phyloP scores from a whole-genome alignment of 2,888 invertebrate species.

The Pteria penguin region DNA sequence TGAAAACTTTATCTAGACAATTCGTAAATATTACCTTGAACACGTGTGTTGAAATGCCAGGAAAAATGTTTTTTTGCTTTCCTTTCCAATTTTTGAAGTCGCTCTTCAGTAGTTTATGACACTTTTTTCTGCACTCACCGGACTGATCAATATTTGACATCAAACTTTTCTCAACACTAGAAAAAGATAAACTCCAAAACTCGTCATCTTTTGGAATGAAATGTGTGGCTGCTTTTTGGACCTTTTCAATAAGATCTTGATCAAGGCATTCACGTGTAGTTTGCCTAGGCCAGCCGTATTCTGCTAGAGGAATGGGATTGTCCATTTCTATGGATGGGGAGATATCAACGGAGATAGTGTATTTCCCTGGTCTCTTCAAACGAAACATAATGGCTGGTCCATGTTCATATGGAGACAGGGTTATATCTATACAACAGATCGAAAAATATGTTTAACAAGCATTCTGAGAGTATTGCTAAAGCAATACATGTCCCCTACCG shows the following conservation, averaged over 20 bases:
- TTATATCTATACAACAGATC: too few relatives aligned
- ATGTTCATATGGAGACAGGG: background rate
- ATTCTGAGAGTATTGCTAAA: too few relatives aligned
- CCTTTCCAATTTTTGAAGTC: background rate
- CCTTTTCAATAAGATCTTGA: background rate
- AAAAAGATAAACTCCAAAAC: conserved; percentile 29
- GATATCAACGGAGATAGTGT: background rate
- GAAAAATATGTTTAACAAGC: too few relatives aligned
- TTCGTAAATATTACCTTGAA: background rate
- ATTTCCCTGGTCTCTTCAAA: background rate
- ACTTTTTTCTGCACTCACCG: conserved; percentile 31
- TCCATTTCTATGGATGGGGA: background rate
- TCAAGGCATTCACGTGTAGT: background rate
- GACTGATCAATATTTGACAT: conserved; percentile 29
- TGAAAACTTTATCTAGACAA: too few relatives aligned
- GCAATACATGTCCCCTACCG: too few relatives aligned
- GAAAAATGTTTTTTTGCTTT: background rate
- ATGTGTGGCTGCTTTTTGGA: conserved; percentile 25
- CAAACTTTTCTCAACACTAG: conserved; percentile 33
- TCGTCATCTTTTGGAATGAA: conserved; percentile 41
- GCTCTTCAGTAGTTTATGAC: background rate
- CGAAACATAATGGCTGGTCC: background rate
- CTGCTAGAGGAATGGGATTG: background rate
- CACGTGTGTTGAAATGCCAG: background rate
- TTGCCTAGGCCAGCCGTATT: background rate